Conservation (phyloP, 2,113 vertebrate genomes). For the Macroglossus sobrinus region DNA sequence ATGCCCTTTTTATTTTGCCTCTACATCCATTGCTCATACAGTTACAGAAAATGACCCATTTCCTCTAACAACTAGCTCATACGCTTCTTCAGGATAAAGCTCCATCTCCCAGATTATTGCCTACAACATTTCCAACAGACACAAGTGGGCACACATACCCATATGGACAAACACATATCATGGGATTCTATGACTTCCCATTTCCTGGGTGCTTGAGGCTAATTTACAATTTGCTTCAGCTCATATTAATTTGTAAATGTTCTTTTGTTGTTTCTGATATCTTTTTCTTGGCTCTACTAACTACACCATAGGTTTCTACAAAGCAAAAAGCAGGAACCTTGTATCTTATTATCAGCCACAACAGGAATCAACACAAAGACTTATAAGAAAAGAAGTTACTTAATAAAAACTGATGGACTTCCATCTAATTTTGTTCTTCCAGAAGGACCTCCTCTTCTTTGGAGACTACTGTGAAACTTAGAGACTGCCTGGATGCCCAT, state of each 20-base stretch:
- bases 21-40: not conserved
- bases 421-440: not conserved
- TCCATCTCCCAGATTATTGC: not conserved
- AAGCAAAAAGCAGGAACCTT: not conserved
- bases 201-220: conserved; percentile 37
- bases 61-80: not conserved
- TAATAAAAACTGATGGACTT: not conserved
- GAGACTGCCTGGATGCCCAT: not conserved
- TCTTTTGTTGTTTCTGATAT: conserved; percentile 10
- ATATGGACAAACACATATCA: not conserved
- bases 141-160: not conserved
- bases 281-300: not conserved
- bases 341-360: not conserved
- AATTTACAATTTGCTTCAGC: conserved; percentile 33
- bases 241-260: conserved; percentile 14
- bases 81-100: conserved; percentile 4
- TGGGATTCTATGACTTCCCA: not conserved
- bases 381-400: not conserved
- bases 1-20: not conserved
- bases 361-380: not conserved
- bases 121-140: not conserved
- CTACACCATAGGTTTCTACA: not conserved
- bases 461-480: not conserved
- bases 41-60: conserved; percentile 9
- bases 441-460: not conserved